Base-by-base conservation (phyloP, 2,888 invertebrate species). In the Rhagophthalmus giganteus region DNA sequence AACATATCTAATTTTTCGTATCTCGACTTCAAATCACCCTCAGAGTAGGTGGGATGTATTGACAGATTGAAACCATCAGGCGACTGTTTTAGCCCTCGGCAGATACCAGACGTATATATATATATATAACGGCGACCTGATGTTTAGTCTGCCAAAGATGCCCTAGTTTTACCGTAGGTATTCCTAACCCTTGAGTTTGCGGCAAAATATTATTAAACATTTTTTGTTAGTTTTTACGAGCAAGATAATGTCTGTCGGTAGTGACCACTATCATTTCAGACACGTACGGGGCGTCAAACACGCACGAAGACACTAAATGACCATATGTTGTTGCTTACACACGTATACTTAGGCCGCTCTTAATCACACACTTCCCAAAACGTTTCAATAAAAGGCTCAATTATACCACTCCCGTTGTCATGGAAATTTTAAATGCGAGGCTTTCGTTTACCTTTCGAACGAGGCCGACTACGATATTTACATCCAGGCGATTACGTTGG, bases 31-130 rank as follows among this genome's bases (percentile, higher is more conserved):
- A 44, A 52, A 46, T n/a, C 13, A 14, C 33, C 31, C 16, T 24
- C 25, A 12, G 25, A 58, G 61, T 67, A 35, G 45, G 69, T 70
- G 45, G 45, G 27, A 30, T 24, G 63, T 68, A 72, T 68, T 74
- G 74, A 74, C 74, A 74, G 73, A 74, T 73, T 74, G 73, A 71
- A 74, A 73, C 71, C 74, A 74, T 72, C 69, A 67, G 72, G 69
- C 71, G 59, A 64, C 60, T 67, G 63, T 67, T 66, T 66, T 62
- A 63, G 61, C 66, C 64, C 68, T 65, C 61, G 54, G 57, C 57
- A 62, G 61, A 45, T 46, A 58, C 60, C 61, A 61, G 62, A 59
- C 62, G n/a, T n/a, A n/a, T n/a, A n/a, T n/a, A n/a, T n/a, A 64
- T 63, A 61, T 13, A 20, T 34, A 47, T 64, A 50, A 47, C 50